These are phyloP conservation scores for Odontophorus gujanensis DNA, from an alignment of 2,113 vertebrate species.

Conservation along the genomic window DNA sequence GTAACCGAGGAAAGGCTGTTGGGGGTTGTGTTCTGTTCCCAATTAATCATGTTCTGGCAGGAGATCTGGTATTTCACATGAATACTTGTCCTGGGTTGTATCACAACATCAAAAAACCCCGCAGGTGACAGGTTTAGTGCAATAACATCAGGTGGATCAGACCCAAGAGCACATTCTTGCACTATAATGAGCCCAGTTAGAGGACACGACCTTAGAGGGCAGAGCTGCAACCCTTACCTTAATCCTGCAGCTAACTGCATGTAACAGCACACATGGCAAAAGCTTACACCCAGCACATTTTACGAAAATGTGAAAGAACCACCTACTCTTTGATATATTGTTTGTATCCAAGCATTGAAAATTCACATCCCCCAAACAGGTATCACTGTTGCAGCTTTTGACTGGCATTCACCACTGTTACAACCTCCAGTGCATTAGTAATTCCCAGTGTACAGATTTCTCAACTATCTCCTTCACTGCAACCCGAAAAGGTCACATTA, in stretches of 20 bases:
- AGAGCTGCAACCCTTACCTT: neutral
- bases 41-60: neutral
- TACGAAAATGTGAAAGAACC: neutral
- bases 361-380: neutral
- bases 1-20: neutral
- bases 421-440: fast-evolving
- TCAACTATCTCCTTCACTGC: neutral
- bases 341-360: neutral
- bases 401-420: neutral
- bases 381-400: neutral
- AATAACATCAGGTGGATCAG: neutral
- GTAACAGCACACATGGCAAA: neutral
- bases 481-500: neutral
- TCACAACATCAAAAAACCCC: neutral
- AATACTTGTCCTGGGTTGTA: neutral
- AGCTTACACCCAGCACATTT: neutral
- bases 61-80: neutral
- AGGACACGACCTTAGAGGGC: fast-evolving
- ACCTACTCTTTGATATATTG: neutral
- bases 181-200: fast-evolving
- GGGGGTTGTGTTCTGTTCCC: neutral
- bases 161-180: fast-evolving
- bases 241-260: neutral
- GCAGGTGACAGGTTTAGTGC: neutral
- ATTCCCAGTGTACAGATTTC: neutral